These are phyloP conservation scores for Ormyrus thymus DNA, from an alignment of 2,888 invertebrate genomes.

Conservation along the genomic window DNA sequence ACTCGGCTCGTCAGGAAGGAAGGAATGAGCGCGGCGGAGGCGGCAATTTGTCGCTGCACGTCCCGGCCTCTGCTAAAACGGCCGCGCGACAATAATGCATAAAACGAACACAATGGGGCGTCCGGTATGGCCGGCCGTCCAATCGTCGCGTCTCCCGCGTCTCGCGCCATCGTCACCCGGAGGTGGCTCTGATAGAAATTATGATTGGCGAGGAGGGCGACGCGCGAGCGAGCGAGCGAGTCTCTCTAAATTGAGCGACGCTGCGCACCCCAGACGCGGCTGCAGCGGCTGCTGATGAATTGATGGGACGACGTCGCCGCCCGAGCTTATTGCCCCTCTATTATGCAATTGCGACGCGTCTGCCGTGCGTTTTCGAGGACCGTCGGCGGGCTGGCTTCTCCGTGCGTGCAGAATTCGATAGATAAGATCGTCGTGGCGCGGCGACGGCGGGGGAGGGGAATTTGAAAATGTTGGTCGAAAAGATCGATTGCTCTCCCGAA, in stretches of 20 bases:
- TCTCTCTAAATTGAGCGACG: conserved; percentile 25
- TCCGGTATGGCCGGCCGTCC: conserved; percentile 51
- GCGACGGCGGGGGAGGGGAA: background rate
- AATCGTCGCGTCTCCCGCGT: conserved; percentile 67
- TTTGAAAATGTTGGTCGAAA: too few relatives aligned
- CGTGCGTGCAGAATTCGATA: too few relatives aligned
- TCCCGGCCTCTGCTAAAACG: background rate
- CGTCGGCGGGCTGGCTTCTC: too few relatives aligned
- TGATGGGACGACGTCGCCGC: conserved; percentile 19
- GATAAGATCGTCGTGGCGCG: background rate
- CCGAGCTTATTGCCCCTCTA: conserved; percentile 27
- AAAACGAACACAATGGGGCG: conserved; percentile 15
- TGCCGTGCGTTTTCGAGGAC: too few relatives aligned
- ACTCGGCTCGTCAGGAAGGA: conserved; percentile 28
- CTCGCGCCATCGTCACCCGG: conserved; percentile 73
- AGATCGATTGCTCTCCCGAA: too few relatives aligned
- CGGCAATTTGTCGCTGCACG: conserved; percentile 8
- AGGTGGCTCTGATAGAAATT: conserved; percentile 75
- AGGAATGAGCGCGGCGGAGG: conserved; percentile 5
- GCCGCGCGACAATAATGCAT: background rate
- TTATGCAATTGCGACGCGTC: conserved; percentile 52
- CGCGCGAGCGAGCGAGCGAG: background rate
- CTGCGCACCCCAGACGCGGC: conserved; percentile 15
- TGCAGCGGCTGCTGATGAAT: conserved; percentile 29
- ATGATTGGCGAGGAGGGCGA: conserved; percentile 69